These are phyloP conservation scores for Myrmecobius fasciatus DNA, from an alignment of 2,113 vertebrate species.

Conservation along the genomic window DNA sequence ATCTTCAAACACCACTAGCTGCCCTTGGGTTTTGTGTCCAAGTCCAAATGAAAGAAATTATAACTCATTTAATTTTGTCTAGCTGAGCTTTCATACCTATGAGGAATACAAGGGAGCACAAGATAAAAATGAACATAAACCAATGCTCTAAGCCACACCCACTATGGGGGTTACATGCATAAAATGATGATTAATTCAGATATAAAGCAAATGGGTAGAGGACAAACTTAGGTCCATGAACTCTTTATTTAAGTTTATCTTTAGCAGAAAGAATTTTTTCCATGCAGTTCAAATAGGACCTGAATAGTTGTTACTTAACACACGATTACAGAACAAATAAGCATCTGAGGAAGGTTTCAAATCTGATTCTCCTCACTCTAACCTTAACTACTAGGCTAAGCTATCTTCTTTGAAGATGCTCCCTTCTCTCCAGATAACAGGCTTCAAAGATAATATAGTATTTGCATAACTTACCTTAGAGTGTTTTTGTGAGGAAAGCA, in stretches of 20 bases:
- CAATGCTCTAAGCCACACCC: not conserved
- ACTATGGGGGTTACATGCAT: not conserved
- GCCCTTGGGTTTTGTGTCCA: not conserved
- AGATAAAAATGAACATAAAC: too few relatives aligned
- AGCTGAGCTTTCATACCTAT: not conserved
- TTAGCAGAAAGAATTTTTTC: not conserved
- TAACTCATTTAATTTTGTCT: not conserved
- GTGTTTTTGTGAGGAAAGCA: not conserved
- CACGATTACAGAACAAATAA: not conserved
- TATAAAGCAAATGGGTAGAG: not conserved
- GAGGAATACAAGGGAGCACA: not conserved
- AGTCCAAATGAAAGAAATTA: not conserved
- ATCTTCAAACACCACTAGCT: not conserved
- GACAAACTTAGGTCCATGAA: not conserved
- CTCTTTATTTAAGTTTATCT: not conserved
- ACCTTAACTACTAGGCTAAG: not conserved
- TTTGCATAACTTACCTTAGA: not conserved
- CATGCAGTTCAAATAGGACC: not conserved
- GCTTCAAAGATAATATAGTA: not conserved
- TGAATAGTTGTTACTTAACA: not conserved
- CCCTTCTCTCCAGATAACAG: not conserved
- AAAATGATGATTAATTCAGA: not conserved
- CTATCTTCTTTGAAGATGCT: not conserved
- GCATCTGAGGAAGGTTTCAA: not conserved
- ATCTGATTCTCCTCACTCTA: not conserved